Evolutionary conservation across 1,140 invertebrate species (phyloP), one percentile per base, ranked within the genome.

Genomic region (Halesus radiatus): DNA sequence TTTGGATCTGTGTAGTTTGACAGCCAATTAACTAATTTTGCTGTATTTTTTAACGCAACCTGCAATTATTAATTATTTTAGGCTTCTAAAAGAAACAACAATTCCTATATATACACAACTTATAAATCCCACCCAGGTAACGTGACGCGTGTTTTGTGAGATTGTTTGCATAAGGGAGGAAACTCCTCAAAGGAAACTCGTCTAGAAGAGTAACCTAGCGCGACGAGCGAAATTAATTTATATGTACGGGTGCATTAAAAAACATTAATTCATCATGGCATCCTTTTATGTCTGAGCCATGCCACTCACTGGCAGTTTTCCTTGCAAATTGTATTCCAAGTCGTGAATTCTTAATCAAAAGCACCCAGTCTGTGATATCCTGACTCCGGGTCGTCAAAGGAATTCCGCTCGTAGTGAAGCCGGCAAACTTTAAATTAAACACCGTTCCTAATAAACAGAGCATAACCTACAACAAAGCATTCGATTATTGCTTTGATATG

Each of bases 331-430:
- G 22, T 22, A 60, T 60, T 60, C 18, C 56, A 60, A 22, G 56
- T 60, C 56, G 18, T 60, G 56, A 60, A 60, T 60, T 60, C 18
- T 23, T 60, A 60, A 60, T 60, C 56, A 60, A 60, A 60, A 60
- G 56, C 56, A 60, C 56, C 18, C 56, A 23, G 1, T 60, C 56
- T 60, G 18, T 7, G 56, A 60, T 60, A 60, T 23, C 26, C 26
- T 29, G 26, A 5, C 26, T 29, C 56, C 56, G 56, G 56, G 7
- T 60, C 23, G 56, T 60, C 56, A 60, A 60, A 60, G 56, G 56
- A 20, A 23, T 3, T 23, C 56, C 20, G 56, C 56, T 6, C 56
- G 20, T 23, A 23, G 56, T 22, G 56, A 60, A 13, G 16, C 6
- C 56, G 20, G 56, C 56, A 18, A 60, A 60, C 18, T 60, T 60